phyloP scores from a whole-genome alignment of 2,113 vertebrate genomes.

The Pelvicachromis taeniatus region DNA sequence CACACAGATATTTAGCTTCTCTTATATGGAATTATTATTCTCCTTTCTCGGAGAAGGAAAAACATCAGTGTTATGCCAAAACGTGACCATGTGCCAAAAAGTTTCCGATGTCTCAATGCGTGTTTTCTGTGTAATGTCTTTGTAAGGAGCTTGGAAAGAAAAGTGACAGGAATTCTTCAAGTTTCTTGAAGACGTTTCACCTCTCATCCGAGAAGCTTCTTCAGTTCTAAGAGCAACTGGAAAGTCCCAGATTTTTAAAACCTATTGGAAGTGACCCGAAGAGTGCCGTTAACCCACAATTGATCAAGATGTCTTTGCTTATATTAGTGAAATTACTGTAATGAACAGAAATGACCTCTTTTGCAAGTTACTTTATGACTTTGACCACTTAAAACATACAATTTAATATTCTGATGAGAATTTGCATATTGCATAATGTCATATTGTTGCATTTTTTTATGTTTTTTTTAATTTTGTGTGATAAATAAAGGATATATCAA shows the following conservation, averaged over 20 bases:
- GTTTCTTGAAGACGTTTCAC: not conserved
- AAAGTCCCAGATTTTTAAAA: not conserved
- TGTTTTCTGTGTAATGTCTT: not conserved
- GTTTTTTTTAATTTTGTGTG: too few relatives aligned
- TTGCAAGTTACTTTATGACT: not conserved
- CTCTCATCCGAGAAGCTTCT: not conserved
- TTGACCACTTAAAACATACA: not conserved
- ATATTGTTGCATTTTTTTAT: not conserved
- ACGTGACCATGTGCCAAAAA: not conserved
- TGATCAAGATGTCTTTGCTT: not conserved
- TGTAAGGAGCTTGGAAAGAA: not conserved
- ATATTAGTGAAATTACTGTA: not conserved
- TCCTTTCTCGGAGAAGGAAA: not conserved
- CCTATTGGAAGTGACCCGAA: not conserved
- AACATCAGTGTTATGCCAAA: not conserved
- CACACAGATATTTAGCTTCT: not conserved
- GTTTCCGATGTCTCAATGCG: not conserved
- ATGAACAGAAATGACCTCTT: not conserved
- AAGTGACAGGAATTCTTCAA: not conserved
- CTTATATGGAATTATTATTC: too few relatives aligned
- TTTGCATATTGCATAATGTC: not conserved
- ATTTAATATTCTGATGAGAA: not conserved
- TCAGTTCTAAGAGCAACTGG: not conserved
- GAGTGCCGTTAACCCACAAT: not conserved
- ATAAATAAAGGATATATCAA: not conserved